phyloP scores from a whole-genome alignment of 2,113 vertebrate species.

The Microcebus jonahi region DNA sequence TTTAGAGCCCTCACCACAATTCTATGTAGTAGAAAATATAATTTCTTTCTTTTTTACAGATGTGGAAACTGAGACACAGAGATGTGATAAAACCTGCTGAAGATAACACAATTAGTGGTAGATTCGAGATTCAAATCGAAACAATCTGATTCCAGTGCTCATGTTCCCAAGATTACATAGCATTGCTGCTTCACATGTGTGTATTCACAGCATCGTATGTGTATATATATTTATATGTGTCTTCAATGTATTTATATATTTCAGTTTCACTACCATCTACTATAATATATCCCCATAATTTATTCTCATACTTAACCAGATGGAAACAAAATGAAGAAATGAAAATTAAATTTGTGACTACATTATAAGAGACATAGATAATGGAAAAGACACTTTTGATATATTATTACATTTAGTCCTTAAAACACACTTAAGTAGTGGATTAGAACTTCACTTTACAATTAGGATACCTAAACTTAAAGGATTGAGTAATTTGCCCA shows the following conservation, averaged over 20 bases:
- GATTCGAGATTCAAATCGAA: neutral
- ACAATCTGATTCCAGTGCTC: neutral
- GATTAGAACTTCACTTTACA: neutral
- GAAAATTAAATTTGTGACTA: slow-evolving; percentile 28
- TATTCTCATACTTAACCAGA: neutral
- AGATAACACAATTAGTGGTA: neutral
- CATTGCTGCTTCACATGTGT: neutral
- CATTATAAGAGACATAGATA: neutral
- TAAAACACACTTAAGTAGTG: neutral
- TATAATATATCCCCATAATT: neutral
- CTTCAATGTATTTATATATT: neutral
- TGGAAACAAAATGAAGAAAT: neutral
- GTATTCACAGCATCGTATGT: neutral
- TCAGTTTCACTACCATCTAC: neutral
- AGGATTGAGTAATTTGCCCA: neutral
- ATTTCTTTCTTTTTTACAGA: slow-evolving; percentile 34
- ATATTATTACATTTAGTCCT: neutral
- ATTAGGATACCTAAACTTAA: neutral
- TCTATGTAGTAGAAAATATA: neutral
- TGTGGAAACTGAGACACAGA: slow-evolving; percentile 40
- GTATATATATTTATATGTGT: too few species aligned
- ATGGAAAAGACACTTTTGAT: neutral
- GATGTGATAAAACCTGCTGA: neutral
- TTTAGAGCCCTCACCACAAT: neutral
- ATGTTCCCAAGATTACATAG: neutral